phyloP scores from a whole-genome alignment of 1,140 invertebrate genomes.

The Asobara japonica region DNA sequence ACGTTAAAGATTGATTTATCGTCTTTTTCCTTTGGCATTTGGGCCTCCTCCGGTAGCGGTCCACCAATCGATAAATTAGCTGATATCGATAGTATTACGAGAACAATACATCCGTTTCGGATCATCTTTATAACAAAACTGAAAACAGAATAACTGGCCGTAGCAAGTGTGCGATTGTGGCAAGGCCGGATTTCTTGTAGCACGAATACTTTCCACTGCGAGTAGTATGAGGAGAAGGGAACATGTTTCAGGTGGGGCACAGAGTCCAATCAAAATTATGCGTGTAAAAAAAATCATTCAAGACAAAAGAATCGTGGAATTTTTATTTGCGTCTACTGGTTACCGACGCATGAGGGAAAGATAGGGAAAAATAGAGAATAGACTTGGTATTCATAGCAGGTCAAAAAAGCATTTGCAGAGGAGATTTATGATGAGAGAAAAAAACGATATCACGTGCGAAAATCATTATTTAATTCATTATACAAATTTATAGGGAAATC shows the following conservation, averaged over 20 bases:
- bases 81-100: slow-evolving; percentile 10
- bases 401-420: no score
- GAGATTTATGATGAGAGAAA: no score
- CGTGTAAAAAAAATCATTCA: neutral
- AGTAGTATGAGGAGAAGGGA: slow-evolving; percentile 17
- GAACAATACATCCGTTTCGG: slow-evolving; percentile 5
- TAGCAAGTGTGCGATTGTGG: slow-evolving; percentile 2
- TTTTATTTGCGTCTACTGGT: neutral
- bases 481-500: no score
- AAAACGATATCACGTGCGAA: no score
- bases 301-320: neutral
- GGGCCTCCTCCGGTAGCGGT: neutral
- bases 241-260: neutral
- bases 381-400: no score
- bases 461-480: no score
- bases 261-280: slow-evolving; percentile 6
- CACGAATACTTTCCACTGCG: slow-evolving; percentile 23
- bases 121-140: slow-evolving; percentile 31
- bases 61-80: neutral
- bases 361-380: neutral
- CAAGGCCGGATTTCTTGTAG: slow-evolving; percentile 13
- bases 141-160: slow-evolving; percentile 33
- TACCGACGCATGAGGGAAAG: neutral
- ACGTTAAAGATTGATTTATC: slow-evolving; percentile 12
- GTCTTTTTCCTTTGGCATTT: neutral